These are phyloP conservation scores for Jaculus jaculus DNA, from an alignment of 2,113 vertebrate species.

Conservation along the genomic window DNA sequence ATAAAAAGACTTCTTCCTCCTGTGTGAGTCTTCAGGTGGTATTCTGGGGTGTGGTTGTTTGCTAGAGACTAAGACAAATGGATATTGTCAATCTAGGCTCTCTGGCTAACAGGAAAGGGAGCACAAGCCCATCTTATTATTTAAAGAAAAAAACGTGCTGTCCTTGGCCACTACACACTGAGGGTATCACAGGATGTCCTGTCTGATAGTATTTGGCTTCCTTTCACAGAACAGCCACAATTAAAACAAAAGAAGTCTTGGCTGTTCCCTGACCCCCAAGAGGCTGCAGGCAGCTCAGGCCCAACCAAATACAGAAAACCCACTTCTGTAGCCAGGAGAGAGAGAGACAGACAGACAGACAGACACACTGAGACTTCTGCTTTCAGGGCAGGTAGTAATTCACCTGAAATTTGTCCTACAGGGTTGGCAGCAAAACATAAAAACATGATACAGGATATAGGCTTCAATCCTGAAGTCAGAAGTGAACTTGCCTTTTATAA, in stretches of 20 bases:
- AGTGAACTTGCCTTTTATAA: not conserved
- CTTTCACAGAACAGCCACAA: constrained; percentile 78
- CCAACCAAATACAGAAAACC: constrained; percentile 47
- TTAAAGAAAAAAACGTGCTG: not conserved
- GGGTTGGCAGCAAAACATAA: constrained; percentile 35
- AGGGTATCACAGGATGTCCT: constrained; percentile 78
- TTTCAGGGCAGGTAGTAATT: constrained; percentile 2
- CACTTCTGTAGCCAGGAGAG: not conserved
- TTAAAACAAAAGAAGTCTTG: constrained; percentile 66
- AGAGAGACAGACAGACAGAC: too few species aligned
- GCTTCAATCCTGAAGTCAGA: constrained; percentile 29
- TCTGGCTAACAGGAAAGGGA: constrained; percentile 57
- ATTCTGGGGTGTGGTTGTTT: not conserved
- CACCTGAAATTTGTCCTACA: constrained; percentile 5
- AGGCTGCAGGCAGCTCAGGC: constrained; percentile 53
- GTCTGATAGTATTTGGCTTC: constrained; percentile 77
- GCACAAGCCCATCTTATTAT: constrained; percentile 31
- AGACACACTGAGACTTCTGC: not conserved
- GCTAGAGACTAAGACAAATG: constrained; percentile 20
- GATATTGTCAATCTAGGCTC: not conserved
- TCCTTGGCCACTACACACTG: constrained; percentile 67
- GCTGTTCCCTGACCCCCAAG: constrained; percentile 64
- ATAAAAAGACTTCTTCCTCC: not conserved
- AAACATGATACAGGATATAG: constrained; percentile 30
- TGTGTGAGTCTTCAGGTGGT: not conserved